phyloP scores from a whole-genome alignment of 2,888 invertebrate species.

The Barypeithes pellucidus region DNA sequence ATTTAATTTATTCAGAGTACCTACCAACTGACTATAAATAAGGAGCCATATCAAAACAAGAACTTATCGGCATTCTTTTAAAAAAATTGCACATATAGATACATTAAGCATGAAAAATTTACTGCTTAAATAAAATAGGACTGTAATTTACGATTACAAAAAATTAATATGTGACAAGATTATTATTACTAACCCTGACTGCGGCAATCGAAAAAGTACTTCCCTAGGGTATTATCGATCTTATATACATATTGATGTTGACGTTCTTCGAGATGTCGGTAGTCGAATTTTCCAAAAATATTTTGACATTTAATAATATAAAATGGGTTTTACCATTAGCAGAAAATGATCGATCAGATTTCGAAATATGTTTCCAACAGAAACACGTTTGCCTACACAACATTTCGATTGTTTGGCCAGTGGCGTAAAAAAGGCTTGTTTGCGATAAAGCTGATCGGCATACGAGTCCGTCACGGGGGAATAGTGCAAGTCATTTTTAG shows the following conservation, averaged over 20 bases:
- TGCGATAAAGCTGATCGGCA: constrained; percentile 53
- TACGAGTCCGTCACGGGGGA: constrained; percentile 51
- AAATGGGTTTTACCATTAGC: background rate
- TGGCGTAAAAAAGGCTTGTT: constrained; percentile 50
- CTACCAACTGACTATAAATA: no score
- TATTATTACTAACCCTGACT: no score
- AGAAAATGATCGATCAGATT: constrained; percentile 63
- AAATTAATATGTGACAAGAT: no score
- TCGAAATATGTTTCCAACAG: constrained; percentile 51
- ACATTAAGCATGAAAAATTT: no score
- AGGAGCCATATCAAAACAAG: no score
- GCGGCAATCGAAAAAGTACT: no score
- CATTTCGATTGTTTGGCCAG: constrained; percentile 48
- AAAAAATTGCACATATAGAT: no score
- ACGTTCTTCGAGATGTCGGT: background rate
- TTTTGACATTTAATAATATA: constrained; percentile 15
- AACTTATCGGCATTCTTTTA: no score
- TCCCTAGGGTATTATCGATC: background rate
- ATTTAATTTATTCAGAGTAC: no score
- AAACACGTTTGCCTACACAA: constrained; percentile 51
- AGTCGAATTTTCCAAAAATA: constrained; percentile 5
- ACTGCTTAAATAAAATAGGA: no score
- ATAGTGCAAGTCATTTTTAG: constrained; percentile 54
- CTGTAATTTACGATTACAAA: no score
- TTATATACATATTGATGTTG: background rate